phyloP scores from a whole-genome alignment of 2,888 invertebrate genomes.

The Alitta virens region DNA sequence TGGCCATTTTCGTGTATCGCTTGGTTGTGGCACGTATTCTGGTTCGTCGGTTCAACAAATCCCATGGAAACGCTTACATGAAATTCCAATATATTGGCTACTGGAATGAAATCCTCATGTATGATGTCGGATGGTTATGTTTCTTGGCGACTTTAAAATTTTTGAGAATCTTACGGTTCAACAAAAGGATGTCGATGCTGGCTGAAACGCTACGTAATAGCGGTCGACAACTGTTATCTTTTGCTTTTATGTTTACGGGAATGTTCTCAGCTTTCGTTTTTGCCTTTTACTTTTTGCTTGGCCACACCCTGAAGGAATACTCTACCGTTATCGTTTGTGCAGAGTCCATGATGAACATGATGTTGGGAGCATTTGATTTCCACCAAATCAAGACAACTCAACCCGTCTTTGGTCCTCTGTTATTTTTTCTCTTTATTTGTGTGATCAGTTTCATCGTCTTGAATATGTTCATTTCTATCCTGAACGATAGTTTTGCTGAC shows the following conservation, averaged over 20 bases:
- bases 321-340: slow-evolving; percentile 36
- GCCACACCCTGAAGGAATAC: slow-evolving; percentile 30
- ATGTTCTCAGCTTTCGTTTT: slow-evolving; percentile 54
- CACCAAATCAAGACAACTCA: slow-evolving; percentile 44
- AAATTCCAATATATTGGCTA: slow-evolving; percentile 57
- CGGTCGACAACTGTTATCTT: slow-evolving; percentile 44
- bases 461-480: slow-evolving; percentile 53
- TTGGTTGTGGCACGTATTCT: slow-evolving; percentile 49
- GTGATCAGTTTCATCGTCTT: slow-evolving; percentile 48
- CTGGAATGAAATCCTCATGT: slow-evolving; percentile 58
- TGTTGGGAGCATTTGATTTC: slow-evolving; percentile 56
- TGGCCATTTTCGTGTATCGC: slow-evolving; percentile 51
- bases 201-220: slow-evolving; percentile 46
- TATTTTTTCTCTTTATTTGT: slow-evolving; percentile 24
- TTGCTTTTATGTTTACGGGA: slow-evolving; percentile 52
- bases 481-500: slow-evolving; percentile 50
- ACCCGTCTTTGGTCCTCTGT: slow-evolving; percentile 43
- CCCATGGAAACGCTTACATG: slow-evolving; percentile 52
- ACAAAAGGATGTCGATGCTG: slow-evolving; percentile 34
- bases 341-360: slow-evolving; percentile 51
- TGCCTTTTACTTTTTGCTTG: slow-evolving; percentile 51
- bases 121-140: slow-evolving; percentile 58
- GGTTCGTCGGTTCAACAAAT: slow-evolving; percentile 54
- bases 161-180: slow-evolving; percentile 56
- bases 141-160: slow-evolving; percentile 61